Conservation (phyloP, 2,113 vertebrate genomes). For the Anoplopoma fimbria region DNA sequence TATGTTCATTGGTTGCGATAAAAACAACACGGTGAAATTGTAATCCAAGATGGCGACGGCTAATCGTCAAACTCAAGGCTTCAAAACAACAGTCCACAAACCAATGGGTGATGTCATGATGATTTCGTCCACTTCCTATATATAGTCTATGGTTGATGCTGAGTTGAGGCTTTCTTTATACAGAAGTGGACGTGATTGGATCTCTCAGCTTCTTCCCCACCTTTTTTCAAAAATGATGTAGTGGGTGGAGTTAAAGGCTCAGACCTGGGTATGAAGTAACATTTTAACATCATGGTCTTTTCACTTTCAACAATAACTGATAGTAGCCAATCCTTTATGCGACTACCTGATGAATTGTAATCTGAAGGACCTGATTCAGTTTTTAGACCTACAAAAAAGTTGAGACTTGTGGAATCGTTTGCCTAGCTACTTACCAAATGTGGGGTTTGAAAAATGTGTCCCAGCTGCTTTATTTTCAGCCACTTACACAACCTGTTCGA, state of each 20-base stretch:
- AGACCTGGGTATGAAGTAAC: neutral
- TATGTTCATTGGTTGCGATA: too few relatives aligned
- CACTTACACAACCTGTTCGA: constrained; percentile 51
- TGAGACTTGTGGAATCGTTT: constrained; percentile 6
- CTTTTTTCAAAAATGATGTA: too few relatives aligned
- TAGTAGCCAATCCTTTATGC: neutral
- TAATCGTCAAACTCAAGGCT: too few relatives aligned
- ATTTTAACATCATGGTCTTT: neutral
- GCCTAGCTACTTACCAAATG: constrained; percentile 11
- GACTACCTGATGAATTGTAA: constrained; percentile 12
- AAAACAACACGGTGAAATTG: too few relatives aligned
- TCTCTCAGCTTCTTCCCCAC: too few relatives aligned
- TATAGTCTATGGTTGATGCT: neutral
- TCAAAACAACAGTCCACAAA: too few relatives aligned
- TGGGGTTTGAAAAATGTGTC: constrained; percentile 41
- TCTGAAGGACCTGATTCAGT: constrained; percentile 10
- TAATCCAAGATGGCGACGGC: too few relatives aligned
- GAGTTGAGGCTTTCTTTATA: too few relatives aligned
- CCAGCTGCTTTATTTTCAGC: constrained; percentile 52
- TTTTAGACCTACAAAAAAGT: constrained; percentile 19
- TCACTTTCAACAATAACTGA: neutral
- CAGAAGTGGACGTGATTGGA: too few relatives aligned
- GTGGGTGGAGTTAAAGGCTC: too few relatives aligned
- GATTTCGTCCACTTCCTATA: neutral
- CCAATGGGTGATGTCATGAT: too few relatives aligned